Base-by-base conservation (phyloP, 2,888 invertebrate genomes). In the Eupithecia insigniata region DNA sequence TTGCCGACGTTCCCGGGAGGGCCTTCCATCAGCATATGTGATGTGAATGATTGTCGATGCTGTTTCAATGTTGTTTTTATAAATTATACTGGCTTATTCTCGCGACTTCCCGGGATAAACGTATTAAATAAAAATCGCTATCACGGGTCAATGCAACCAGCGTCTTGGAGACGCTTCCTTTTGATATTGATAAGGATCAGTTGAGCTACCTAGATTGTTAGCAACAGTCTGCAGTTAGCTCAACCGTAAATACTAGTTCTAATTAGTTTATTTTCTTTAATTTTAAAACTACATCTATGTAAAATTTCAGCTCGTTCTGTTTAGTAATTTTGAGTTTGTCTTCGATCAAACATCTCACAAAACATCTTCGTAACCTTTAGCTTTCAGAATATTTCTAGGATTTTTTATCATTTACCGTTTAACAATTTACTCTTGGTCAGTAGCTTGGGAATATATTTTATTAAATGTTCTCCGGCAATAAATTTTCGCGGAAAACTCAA, bases 1-100 rank as follows among this genome's bases (percentile, higher is more conserved):
- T 92, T 92, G 92, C 82, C 76, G 81, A 85, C 81, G 80, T 77
- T 87, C 90, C 88, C 90, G 84, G 83, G 90, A 88, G 89, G 60
- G 73, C 73, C 79, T 76, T 78, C 84, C 83, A 86, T 87, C 83
- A 87, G 81, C 84, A 87, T 85, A 84, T 73, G 78, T 68, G 78
- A 69, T 69, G 64, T 26, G 65, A 64, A 64, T 66, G 32, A 70
- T 66, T 51, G 70, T 46, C 60, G 66, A 67, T 70, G 28, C 46
- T 39, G 30, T 22, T 62, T 58, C 55, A 69, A 71, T 69, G 69
- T 46, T 16, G 8, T 26, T 64, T 71, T 72, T 58, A 51, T 51
- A 51, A 51, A 22, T 5, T 8, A n/a, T 46, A 46, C 46, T 0
- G 2, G n/a, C 46, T 10, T 51, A n/a, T 51, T 10, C 3, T 10